Conservation (phyloP, 2,113 vertebrate genomes). For the Ophiodon elongatus region DNA sequence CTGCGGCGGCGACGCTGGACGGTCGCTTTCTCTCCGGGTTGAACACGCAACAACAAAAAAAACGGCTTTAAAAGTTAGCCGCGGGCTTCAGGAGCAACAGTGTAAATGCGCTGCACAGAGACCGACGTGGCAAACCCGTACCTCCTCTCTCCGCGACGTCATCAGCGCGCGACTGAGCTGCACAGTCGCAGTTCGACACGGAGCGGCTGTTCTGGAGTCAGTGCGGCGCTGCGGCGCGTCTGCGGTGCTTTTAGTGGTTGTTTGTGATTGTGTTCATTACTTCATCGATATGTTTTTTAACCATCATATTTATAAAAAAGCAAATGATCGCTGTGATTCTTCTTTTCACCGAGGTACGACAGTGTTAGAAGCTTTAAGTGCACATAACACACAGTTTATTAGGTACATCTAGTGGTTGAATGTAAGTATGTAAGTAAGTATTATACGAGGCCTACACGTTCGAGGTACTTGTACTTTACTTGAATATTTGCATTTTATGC, state of each 20-base stretch:
- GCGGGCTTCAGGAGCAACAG: constrained; percentile 68
- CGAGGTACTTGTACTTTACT: too few species aligned
- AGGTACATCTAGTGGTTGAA: too few species aligned
- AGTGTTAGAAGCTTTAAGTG: not conserved
- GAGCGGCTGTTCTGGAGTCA: constrained; percentile 10
- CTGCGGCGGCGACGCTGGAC: not conserved
- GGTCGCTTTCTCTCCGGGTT: not conserved
- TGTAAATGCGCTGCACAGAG: constrained; percentile 71
- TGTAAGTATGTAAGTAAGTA: too few species aligned
- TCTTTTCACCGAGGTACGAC: not conserved
- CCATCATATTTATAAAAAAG: not conserved
- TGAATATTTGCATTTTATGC: too few species aligned
- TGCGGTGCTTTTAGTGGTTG: too few species aligned
- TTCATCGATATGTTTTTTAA: not conserved
- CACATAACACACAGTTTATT: too few species aligned
- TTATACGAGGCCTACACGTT: too few species aligned
- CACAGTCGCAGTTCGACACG: constrained; percentile 62
- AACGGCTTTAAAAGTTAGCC: constrained; percentile 65
- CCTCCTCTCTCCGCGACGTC: constrained; percentile 74
- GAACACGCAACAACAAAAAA: constrained; percentile 26
- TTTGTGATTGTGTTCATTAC: not conserved
- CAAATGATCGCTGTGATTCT: not conserved
- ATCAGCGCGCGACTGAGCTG: constrained; percentile 74
- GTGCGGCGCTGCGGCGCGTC: not conserved
- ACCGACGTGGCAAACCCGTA: constrained; percentile 86